Conservation (phyloP, 2,888 invertebrate genomes). For the Caradrina kadenii region DNA sequence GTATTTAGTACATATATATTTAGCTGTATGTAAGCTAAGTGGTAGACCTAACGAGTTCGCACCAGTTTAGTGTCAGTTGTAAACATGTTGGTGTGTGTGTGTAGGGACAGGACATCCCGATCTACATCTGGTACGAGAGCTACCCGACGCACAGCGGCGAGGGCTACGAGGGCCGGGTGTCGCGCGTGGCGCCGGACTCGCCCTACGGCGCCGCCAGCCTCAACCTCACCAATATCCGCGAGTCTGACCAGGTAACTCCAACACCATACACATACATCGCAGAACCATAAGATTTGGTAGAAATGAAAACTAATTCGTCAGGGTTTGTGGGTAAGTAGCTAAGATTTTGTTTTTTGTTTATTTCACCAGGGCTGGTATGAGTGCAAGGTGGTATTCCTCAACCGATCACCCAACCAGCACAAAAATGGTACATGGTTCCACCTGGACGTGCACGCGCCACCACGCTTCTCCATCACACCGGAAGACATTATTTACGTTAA, state of each 20-base stretch:
- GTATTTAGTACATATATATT: slow-evolving; percentile 66
- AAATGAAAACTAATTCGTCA: background rate
- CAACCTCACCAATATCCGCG: slow-evolving; percentile 98
- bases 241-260: slow-evolving; percentile 94
- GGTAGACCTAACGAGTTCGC: slow-evolving; percentile 67
- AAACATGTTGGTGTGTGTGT: slow-evolving; percentile 75
- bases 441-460: slow-evolving; percentile 99
- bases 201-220: slow-evolving; percentile 97
- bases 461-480: slow-evolving; percentile 98
- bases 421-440: slow-evolving; percentile 99
- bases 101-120: slow-evolving; percentile 98
- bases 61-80: slow-evolving; percentile 66
- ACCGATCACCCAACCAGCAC: slow-evolving; percentile 97
- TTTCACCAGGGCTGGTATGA: slow-evolving; percentile 96
- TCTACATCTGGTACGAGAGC: slow-evolving; percentile 99
- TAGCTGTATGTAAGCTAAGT: slow-evolving; percentile 59
- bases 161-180: slow-evolving; percentile 97
- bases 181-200: slow-evolving; percentile 96
- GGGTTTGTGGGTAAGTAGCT: background rate
- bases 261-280: no score
- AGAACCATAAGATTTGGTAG: background rate
- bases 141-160: slow-evolving; percentile 99
- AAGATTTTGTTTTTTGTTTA: slow-evolving; percentile 3
- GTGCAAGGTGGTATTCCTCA: slow-evolving; percentile 98
- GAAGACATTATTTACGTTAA: slow-evolving; percentile 99